Evolutionary conservation across 2,113 vertebrate species (phyloP).

Genomic region (Lagopus leucura): DNA sequence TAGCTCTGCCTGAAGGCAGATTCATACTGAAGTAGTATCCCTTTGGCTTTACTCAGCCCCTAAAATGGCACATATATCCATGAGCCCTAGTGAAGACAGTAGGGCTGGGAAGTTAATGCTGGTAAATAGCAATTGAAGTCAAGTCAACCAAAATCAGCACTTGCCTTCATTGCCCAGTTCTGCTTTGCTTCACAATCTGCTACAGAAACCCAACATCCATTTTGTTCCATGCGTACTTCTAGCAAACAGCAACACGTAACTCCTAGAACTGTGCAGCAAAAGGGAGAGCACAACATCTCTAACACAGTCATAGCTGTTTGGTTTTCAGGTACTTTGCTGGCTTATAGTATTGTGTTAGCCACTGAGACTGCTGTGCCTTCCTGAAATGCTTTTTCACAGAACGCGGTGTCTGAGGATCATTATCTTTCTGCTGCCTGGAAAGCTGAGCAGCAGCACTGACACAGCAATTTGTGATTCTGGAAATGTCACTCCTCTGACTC

Average conservation of each 20-base stretch:
- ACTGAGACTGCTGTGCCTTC: neutral
- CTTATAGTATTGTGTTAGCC: neutral
- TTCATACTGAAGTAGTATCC: neutral
- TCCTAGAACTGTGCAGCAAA: neutral
- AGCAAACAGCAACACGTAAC: neutral
- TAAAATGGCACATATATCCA: neutral
- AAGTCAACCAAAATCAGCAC: fast-evolving
- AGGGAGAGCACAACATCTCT: neutral
- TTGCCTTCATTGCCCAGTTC: neutral
- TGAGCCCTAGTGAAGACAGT: neutral
- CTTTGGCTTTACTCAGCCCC: neutral
- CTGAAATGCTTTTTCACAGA: neutral
- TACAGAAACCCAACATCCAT: slow-evolving; percentile 12
- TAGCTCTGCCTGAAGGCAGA: neutral
- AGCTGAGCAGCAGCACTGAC: neutral
- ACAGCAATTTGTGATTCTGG: neutral
- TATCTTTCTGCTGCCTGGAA: neutral
- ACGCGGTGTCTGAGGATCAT: neutral
- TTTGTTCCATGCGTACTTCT: neutral
- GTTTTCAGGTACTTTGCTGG: neutral
- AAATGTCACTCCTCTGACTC: neutral
- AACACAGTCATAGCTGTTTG: neutral
- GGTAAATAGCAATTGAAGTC: neutral
- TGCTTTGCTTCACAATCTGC: neutral
- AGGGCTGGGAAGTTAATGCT: neutral